Percentiles rank a stretch among this genome's conserved stretches.
These are phyloP conservation scores for Ovis canadensis DNA, from an alignment of 2,113 vertebrate genomes.

Conservation along the genomic window DNA sequence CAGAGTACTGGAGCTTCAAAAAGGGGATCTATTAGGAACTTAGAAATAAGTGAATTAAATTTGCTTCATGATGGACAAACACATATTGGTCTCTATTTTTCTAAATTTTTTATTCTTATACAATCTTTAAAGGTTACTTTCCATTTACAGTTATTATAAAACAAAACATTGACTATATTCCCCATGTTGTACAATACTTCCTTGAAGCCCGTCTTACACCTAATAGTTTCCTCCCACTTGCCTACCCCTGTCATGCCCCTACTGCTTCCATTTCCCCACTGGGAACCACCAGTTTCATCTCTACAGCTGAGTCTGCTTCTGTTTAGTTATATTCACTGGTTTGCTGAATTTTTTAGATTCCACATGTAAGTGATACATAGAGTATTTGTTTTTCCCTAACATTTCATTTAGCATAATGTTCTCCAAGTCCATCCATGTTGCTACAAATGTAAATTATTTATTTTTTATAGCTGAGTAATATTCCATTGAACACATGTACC, in stretches of 20 bases:
- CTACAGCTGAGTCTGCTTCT: not conserved
- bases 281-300: not conserved
- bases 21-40: not conserved
- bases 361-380: not conserved
- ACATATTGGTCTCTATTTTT: not conserved
- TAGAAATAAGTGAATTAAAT: not conserved
- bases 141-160: not conserved
- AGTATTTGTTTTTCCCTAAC: not conserved
- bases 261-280: not conserved
- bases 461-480: not conserved
- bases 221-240: not conserved
- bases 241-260: not conserved
- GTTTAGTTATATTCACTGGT: not conserved
- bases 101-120: not conserved
- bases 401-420: not conserved
- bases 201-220: not conserved
- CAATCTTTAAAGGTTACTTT: not conserved
- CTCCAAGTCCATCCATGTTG: not conserved
- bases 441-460: not conserved
- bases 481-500: not conserved
- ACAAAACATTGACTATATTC: not conserved
- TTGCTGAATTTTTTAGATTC: not conserved
- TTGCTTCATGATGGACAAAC: not conserved
- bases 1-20: not conserved
- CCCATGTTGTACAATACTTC: not conserved